Conservation (phyloP, 2,888 invertebrate genomes). For the Cerceris ruficornis region DNA sequence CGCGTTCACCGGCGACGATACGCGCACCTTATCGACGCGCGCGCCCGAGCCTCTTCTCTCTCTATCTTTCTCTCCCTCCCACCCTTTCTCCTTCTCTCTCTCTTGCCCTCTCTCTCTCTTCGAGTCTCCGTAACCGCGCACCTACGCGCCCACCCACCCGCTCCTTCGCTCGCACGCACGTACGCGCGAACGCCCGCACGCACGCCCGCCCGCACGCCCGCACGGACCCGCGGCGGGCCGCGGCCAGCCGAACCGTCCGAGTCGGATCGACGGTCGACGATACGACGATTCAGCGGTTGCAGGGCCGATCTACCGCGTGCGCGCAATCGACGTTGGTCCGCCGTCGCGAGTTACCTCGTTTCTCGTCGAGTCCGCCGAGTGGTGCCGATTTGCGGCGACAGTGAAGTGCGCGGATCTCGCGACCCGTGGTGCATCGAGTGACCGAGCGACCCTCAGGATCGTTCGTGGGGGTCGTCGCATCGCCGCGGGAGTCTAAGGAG, state of each 20-base stretch:
- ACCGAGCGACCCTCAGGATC: too few relatives aligned
- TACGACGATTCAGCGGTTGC: constrained; percentile 34
- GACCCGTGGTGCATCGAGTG: background rate
- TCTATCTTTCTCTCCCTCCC: constrained; percentile 3
- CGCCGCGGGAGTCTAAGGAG: too few relatives aligned
- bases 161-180: constrained; percentile 10
- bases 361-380: background rate
- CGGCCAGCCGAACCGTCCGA: constrained; percentile 1
- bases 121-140: constrained; percentile 5
- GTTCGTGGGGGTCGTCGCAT: too few relatives aligned
- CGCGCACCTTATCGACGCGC: constrained; percentile 52
- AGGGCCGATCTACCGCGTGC: constrained; percentile 52
- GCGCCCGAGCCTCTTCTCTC: constrained; percentile 20
- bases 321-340: constrained; percentile 28
- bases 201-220: constrained; percentile 29
- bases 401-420: background rate
- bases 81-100: background rate
- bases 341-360: background rate
- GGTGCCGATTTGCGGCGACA: background rate
- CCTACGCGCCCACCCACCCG: constrained; percentile 20
- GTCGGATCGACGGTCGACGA: background rate
- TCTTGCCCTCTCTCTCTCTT: background rate
- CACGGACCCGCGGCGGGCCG: constrained; percentile 12
- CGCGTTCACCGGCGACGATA: constrained; percentile 31
- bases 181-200: constrained; percentile 22